Percentiles rank a stretch among this genome's conserved stretches.
Evolutionary conservation across 2,113 vertebrate genomes (phyloP).

Genomic region (Heloderma charlesbogerti): DNA sequence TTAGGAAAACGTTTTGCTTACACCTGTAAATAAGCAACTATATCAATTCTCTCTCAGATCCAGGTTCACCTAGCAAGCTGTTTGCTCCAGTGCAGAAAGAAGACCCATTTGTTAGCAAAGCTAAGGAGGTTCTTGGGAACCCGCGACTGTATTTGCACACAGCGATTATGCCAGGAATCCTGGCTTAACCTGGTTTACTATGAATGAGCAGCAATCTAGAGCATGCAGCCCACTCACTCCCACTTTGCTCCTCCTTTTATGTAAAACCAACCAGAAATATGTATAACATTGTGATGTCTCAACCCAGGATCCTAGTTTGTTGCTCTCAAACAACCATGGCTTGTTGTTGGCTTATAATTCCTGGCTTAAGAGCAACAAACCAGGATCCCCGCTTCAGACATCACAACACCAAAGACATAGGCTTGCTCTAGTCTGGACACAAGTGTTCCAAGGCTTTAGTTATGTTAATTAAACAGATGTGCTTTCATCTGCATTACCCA

Average conservation of each 20-base stretch:
- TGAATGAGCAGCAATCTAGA: background rate
- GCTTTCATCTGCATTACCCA: background rate
- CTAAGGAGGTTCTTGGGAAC: background rate
- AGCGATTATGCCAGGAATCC: background rate
- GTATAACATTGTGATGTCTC: background rate
- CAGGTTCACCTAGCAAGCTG: background rate
- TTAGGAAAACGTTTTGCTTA: background rate
- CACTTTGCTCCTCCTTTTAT: background rate
- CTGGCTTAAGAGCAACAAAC: background rate
- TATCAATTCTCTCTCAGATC: background rate
- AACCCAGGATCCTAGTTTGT: background rate
- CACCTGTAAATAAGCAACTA: background rate
- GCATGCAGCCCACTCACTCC: background rate
- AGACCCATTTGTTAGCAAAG: background rate
- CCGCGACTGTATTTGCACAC: background rate
- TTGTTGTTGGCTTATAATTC: background rate
- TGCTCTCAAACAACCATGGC: background rate
- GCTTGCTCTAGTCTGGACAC: background rate
- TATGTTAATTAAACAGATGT: too few relatives aligned
- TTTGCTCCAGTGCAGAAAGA: background rate
- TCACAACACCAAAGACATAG: background rate
- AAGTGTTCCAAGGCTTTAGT: too few relatives aligned
- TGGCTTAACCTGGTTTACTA: background rate
- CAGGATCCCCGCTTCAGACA: background rate
- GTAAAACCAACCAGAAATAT: background rate